Evolutionary conservation across 2,113 vertebrate species (phyloP), one percentile per base, ranked within the genome.

Genomic region (Brachyistius frenatus): DNA sequence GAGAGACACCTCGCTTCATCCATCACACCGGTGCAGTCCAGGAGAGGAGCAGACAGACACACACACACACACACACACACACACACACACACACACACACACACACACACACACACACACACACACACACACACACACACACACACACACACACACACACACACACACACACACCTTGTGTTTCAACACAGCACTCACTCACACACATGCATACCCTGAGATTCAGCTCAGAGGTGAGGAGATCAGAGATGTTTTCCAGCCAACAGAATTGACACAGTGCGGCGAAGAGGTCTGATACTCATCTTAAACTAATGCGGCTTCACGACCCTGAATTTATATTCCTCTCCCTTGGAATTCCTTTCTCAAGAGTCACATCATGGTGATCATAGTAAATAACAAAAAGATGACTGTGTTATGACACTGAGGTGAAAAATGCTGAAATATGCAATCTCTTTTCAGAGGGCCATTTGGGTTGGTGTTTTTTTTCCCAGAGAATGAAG

Each of bases 1-100:
- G 74, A 86, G 77, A 89, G 83, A 86, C 78, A 82, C 81, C 80
- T 84, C 76, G 67, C 73, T 84, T 77, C 70, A 93, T 91, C 85
- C 76, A 93, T 92, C 88, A 91, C 64, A 78, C 50, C 36, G 13
- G n/a, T 72, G 79, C 60, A 83, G 76, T 55, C 57, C 76, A 46
- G 79, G 66, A 87, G 66, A 66, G 58, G 58, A 77, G 35, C 63
- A 68, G 56, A 73, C 30, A 56, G 68, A 52, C 64, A 47, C 58
- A 61, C 68, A 58, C 63, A 57, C 49, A 53, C 58, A 65, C 57
- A 63, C 39, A 11, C 32, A 7, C 54, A 39, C 30, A 2, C 3
- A 4, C 13, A 49, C 46, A 35, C 32, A 49, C 35, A 46, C 39
- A 11, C 32, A 7, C 54, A 39, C 30, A 2, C 3, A 4, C 13